Base-by-base conservation (phyloP, 2,888 invertebrate species). In the Rotaria macrura region DNA sequence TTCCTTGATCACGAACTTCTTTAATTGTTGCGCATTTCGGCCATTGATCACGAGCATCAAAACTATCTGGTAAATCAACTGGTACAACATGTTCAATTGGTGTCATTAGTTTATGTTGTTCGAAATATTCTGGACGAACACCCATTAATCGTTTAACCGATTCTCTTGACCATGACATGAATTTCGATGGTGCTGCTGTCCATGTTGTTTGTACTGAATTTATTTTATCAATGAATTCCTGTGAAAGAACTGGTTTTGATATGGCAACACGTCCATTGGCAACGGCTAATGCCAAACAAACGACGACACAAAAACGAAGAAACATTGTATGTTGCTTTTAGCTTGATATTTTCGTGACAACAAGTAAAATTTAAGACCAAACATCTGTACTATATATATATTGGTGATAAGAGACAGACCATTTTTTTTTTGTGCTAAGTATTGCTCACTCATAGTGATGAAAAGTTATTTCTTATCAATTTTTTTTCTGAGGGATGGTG, bases 31-130 rank as follows among this genome's bases (percentile, higher is more conserved):
- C 47, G 49, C 87, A 87, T 17, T 85, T 49, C 34, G 87, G 86
- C 87, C 87, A 87, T 43, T 84, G 79, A 47, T 43, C 79, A 52
- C 87, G 92, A 0, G 96, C 91, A 92, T 96, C 95, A 90, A 96
- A 96, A 88, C 93, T 92, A 38, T 93, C 93, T 0, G 96, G 95
- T 52, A 96, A 88, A 25, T 88, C 88, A 7, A 85, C 87, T 29
- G 87, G 72, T 10, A 88, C 79, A 29, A 87, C 85, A 85, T 88
- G 88, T 7, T 85, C 29, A n/a, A 85, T 47, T 83, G 49, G 47
- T 49, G 34, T 49, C 1, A 86, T 79, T 55, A 23, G n/a, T 25
- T 57, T 84, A 52, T 38, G 55, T 52, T 84, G 84, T 49, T 84
- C 84, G 25, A 84, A 84, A 29, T 79, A 54, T 83, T 85, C 85